phyloP scores from a whole-genome alignment of 2,113 vertebrate species.

The Gadus macrocephalus region DNA sequence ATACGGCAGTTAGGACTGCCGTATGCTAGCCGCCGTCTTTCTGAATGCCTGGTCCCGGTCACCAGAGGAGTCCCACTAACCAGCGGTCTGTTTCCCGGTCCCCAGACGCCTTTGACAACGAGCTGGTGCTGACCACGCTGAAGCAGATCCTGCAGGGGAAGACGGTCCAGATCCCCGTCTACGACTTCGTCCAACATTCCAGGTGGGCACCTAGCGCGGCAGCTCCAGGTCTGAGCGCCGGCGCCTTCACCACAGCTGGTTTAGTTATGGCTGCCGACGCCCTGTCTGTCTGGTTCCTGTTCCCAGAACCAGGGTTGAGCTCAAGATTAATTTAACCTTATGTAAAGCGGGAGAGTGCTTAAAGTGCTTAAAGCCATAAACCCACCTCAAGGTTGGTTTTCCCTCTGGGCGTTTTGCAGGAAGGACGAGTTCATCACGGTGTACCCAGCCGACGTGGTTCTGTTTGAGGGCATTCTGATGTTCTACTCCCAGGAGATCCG shows the following conservation, averaged over 20 bases:
- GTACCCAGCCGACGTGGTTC: slow-evolving; percentile 93
- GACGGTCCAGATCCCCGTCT: slow-evolving; percentile 92
- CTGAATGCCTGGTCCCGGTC: neutral
- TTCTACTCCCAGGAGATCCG: slow-evolving; percentile 95
- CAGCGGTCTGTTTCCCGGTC: neutral
- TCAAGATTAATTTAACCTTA: neutral
- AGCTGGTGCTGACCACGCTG: slow-evolving; percentile 89
- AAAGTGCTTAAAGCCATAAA: neutral
- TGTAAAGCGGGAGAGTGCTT: neutral
- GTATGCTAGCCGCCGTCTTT: neutral
- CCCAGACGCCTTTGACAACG: slow-evolving; percentile 96
- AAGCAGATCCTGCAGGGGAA: slow-evolving; percentile 85
- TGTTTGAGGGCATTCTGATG: slow-evolving; percentile 95
- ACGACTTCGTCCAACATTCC: slow-evolving; percentile 95
- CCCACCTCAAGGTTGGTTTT: neutral
- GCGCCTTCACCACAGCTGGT: neutral
- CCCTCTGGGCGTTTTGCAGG: slow-evolving; percentile 62
- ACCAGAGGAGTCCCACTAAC: slow-evolving; percentile 1
- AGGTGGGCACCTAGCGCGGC: slow-evolving; percentile 68
- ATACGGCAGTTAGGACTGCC: neutral
- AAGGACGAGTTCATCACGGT: slow-evolving; percentile 91
- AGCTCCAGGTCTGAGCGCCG: too few relatives aligned
- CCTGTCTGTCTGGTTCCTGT: neutral
- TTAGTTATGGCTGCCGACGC: neutral
- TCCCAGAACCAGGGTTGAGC: neutral